These are phyloP conservation scores for Agonopterix subpropinquella DNA, from an alignment of 2,888 invertebrate species.

Conservation along the genomic window DNA sequence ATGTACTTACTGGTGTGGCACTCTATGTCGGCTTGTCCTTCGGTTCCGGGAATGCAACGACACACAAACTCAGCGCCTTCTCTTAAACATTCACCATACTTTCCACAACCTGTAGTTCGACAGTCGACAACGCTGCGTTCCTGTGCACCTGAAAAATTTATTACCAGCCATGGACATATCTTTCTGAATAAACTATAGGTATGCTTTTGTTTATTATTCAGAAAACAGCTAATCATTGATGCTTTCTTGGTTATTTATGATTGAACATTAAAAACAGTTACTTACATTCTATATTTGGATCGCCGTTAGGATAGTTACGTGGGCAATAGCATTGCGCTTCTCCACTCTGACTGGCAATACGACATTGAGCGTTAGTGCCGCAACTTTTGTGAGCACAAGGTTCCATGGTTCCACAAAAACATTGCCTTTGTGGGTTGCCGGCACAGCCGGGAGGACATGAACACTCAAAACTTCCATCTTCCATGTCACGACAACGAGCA, in stretches of 20 bases:
- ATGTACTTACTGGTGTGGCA: constrained; percentile 76
- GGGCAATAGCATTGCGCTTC: constrained; percentile 92
- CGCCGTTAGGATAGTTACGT: constrained; percentile 85
- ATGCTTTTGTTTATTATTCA: not conserved
- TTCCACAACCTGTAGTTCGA: constrained; percentile 88
- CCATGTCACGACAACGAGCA: constrained; percentile 85
- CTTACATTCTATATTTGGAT: constrained; percentile 92
- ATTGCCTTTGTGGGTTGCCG: constrained; percentile 88
- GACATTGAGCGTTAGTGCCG: constrained; percentile 88
- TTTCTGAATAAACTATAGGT: constrained; percentile 2
- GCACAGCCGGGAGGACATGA: constrained; percentile 86
- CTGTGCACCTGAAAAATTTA: constrained; percentile 62
- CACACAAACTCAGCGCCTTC: constrained; percentile 90
- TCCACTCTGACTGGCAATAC: constrained; percentile 76
- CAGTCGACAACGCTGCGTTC: constrained; percentile 83
- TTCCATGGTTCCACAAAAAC: constrained; percentile 84
- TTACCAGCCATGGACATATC: not conserved
- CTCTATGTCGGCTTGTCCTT: constrained; percentile 82
- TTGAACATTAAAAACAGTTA: constrained; percentile 23
- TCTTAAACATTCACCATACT: constrained; percentile 90
- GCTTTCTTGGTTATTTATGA: too few relatives aligned
- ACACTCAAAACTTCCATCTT: constrained; percentile 86
- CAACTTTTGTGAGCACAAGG: constrained; percentile 88
- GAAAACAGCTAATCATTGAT: not conserved
- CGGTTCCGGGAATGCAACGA: constrained; percentile 84